Conservation (phyloP, 2,113 vertebrate genomes). For the Scartelaos histophorus region DNA sequence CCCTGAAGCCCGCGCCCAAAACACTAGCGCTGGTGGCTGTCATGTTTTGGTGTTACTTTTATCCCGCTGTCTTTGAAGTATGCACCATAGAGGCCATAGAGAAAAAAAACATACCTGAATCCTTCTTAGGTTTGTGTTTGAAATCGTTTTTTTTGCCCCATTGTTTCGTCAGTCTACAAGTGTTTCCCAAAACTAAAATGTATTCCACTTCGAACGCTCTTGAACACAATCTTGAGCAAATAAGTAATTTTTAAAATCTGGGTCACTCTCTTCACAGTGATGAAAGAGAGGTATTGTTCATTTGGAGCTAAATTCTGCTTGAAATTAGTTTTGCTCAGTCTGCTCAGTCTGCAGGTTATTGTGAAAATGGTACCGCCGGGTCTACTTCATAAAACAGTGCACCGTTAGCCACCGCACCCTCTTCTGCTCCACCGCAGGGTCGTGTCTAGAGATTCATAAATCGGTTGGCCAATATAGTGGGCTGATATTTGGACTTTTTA, state of each 20-base stretch:
- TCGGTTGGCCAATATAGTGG: too few species aligned
- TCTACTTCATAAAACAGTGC: too few species aligned
- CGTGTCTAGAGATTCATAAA: too few species aligned
- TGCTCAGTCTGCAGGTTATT: neutral
- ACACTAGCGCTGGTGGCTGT: constrained; percentile 29
- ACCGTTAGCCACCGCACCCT: neutral
- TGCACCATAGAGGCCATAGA: constrained; percentile 10
- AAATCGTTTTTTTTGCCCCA: neutral
- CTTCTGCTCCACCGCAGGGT: neutral
- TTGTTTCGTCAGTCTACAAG: neutral
- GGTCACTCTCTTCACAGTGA: neutral
- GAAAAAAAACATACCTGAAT: neutral
- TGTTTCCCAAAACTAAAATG: neutral
- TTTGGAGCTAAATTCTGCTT: neutral
- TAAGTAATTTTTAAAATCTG: neutral
- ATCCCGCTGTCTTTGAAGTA: constrained; percentile 59
- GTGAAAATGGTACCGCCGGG: neutral
- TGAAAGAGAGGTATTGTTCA: neutral
- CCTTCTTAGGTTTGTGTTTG: neutral
- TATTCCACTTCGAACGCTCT: neutral
- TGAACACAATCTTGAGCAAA: neutral
- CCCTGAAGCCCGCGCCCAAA: constrained; percentile 31
- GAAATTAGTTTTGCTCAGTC: neutral
- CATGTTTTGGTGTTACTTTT: constrained; percentile 49
- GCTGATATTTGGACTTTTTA: too few species aligned